A percentile compares a stretch with the other conserved stretches of the same genome.
These are phyloP conservation scores for Tachycineta bicolor DNA, from an alignment of 2,113 vertebrate genomes.

Conservation along the genomic window DNA sequence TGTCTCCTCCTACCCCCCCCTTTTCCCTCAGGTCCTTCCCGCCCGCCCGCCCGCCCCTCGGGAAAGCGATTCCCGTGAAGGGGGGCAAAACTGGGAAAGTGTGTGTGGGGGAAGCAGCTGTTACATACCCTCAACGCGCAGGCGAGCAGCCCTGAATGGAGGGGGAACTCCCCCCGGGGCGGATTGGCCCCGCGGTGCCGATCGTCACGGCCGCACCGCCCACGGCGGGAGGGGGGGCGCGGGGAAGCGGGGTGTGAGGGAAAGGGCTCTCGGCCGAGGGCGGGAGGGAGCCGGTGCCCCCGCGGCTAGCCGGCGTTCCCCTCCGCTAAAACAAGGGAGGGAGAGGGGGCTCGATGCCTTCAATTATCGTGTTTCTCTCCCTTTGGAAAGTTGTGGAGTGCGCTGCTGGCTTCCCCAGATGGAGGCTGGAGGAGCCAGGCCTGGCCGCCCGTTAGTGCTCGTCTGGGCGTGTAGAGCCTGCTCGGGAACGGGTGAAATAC, in stretches of 20 bases:
- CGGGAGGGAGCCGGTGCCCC: neutral
- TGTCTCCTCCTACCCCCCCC: too few species aligned
- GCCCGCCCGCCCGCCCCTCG: neutral
- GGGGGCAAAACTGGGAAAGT: neutral
- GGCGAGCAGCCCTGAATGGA: conserved; percentile 73
- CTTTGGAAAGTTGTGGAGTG: neutral
- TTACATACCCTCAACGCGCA: conserved; percentile 72
- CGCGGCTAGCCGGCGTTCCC: neutral
- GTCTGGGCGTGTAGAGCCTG: accelerated
- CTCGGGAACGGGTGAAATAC: neutral
- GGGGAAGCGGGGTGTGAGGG: neutral
- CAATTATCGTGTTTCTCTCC: accelerated
- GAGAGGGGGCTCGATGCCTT: too few species aligned
- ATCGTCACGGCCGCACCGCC: conserved; percentile 38
- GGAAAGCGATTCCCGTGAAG: neutral
- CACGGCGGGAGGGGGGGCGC: neutral
- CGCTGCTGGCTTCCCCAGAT: neutral
- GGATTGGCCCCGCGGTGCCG: conserved; percentile 48
- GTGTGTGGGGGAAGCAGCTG: conserved; percentile 57
- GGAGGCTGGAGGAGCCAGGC: neutral
- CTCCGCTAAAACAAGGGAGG: accelerated
- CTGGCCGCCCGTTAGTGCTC: neutral
- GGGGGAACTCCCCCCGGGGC: conserved; percentile 61
- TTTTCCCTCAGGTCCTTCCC: neutral
- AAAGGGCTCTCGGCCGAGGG: neutral